Evolutionary conservation across 2,113 vertebrate species (phyloP).

Genomic region (Pteronura brasiliensis): DNA sequence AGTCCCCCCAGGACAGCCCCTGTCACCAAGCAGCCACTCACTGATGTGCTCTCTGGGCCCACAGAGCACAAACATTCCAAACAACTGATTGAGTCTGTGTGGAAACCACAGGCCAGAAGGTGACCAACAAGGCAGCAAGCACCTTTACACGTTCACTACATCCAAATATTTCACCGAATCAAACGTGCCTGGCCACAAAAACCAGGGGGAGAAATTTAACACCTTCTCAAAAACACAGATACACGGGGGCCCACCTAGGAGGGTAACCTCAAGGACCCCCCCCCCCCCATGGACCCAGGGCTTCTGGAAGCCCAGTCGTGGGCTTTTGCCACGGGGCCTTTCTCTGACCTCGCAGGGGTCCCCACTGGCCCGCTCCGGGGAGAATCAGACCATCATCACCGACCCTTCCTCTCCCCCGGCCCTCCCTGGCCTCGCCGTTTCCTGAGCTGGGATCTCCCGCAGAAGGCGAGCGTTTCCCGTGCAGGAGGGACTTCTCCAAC

Average conservation of each 20-base stretch:
- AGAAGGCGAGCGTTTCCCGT: not conserved
- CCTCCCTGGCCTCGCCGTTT: not conserved
- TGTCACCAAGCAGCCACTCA: not conserved
- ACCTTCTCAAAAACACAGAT: not conserved
- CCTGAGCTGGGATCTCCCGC: not conserved
- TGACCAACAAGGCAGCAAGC: not conserved
- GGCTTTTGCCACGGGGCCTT: not conserved
- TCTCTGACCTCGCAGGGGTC: not conserved
- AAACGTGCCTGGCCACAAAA: not conserved
- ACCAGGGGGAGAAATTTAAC: not conserved
- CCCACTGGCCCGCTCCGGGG: not conserved
- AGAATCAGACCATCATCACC: not conserved
- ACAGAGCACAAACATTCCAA: not conserved
- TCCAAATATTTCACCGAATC: not conserved
- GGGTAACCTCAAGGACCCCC: not conserved
- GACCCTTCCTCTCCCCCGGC: not conserved
- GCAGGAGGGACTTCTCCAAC: not conserved
- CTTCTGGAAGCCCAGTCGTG: not conserved
- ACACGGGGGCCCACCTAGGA: not conserved
- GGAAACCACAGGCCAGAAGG: not conserved
- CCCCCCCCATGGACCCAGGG: not conserved
- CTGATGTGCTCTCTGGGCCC: not conserved
- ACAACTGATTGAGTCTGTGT: not conserved
- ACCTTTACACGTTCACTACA: not conserved
- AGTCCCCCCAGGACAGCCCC: not conserved